phyloP scores from a whole-genome alignment of 2,113 vertebrate species.

The Beaufortia kweichowensis region DNA sequence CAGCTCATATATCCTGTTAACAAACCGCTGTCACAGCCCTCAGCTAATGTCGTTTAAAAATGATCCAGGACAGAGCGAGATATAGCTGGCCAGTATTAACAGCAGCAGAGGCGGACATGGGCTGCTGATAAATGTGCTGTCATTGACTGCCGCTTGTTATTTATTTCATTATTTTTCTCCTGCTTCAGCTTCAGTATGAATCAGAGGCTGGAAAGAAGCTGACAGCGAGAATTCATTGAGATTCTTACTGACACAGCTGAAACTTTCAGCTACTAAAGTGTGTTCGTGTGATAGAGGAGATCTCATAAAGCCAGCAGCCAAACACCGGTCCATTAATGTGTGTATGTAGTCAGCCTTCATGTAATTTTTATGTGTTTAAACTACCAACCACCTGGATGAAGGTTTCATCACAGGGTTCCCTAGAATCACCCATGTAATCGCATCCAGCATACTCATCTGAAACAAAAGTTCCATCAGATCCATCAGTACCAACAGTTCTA shows the following conservation, averaged over 20 bases:
- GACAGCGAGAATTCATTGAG: conserved; percentile 21
- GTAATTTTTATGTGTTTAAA: neutral
- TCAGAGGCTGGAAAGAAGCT: conserved; percentile 52
- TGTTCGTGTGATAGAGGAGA: neutral
- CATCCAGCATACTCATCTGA: no score
- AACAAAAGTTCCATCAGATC: no score
- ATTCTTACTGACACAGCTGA: conserved; percentile 24
- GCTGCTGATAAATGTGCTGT: conserved; percentile 60
- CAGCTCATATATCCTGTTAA: conserved; percentile 58
- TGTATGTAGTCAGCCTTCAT: neutral
- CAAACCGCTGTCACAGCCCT: conserved; percentile 50
- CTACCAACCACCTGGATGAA: no score
- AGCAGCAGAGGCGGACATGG: conserved; percentile 52
- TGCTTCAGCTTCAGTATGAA: conserved; percentile 61
- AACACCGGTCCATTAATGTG: conserved; percentile 28
- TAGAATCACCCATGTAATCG: no score
- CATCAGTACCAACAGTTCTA: no score
- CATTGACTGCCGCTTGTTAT: conserved; percentile 54
- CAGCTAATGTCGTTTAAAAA: conserved; percentile 71
- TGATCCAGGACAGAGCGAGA: conserved; percentile 62
- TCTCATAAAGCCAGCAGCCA: neutral
- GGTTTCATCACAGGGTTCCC: no score
- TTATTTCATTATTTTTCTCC: conserved; percentile 68
- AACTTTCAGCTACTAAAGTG: neutral
- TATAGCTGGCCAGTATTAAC: conserved; percentile 57